Conservation (phyloP, 2,797 vertebrate genomes). For the Gastrophryne carolinensis region DNA sequence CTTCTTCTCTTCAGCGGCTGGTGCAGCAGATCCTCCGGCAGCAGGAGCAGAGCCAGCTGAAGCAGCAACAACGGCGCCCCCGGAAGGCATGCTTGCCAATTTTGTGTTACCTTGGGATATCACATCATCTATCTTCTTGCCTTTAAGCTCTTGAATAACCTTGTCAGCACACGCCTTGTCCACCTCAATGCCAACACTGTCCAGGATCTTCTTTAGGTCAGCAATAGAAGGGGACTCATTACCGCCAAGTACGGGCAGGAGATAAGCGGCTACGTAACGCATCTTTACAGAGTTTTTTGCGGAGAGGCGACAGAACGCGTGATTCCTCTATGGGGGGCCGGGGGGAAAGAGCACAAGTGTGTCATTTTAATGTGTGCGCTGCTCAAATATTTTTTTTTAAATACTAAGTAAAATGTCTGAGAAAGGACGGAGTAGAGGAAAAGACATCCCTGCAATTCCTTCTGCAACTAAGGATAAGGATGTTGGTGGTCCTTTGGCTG, state of each 20-base stretch:
- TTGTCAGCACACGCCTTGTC: constrained; percentile 85
- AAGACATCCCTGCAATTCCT: too few relatives aligned
- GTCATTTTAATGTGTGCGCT: too few relatives aligned
- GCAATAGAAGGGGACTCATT: constrained; percentile 77
- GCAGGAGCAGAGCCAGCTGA: constrained; percentile 66
- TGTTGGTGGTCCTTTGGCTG: too few relatives aligned
- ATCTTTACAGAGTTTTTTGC: constrained; percentile 61
- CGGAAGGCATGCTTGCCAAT: constrained; percentile 70
- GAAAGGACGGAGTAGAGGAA: too few relatives aligned
- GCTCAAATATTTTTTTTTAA: too few relatives aligned
- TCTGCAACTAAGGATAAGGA: too few relatives aligned
- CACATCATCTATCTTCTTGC: too few relatives aligned
- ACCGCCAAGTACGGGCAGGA: constrained; percentile 86
- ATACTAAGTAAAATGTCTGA: too few relatives aligned
- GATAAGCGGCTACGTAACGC: constrained; percentile 96
- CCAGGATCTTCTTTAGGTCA: constrained; percentile 94
- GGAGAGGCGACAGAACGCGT: constrained; percentile 4
- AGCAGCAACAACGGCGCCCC: constrained; percentile 66
- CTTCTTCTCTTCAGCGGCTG: constrained; percentile 85
- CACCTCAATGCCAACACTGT: constrained; percentile 93
- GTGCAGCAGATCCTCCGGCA: constrained; percentile 63
- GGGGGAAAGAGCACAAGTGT: constrained; percentile 9
- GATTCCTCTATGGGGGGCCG: constrained; percentile 28
- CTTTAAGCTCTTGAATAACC: too few relatives aligned
- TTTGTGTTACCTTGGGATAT: constrained; percentile 75